Base-by-base conservation (phyloP, 2,797 vertebrate genomes). In the Smutsia temminckii region DNA sequence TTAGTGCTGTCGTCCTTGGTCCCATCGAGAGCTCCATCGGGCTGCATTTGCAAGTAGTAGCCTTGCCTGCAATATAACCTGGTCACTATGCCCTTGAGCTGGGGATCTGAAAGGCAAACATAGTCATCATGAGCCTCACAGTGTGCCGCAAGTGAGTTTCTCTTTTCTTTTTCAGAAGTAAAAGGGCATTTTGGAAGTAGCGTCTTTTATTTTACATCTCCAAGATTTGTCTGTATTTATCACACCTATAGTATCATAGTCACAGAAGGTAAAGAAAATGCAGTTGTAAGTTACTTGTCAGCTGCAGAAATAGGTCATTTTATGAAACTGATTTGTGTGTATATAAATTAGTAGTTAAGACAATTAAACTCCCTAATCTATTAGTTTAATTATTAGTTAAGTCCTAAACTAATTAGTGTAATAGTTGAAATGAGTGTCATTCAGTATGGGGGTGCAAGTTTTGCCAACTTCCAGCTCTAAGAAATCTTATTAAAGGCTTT, bases 81-180 rank as follows among this genome's bases (percentile, higher is more conserved):
- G 99, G 99, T 99, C 99, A 99, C 99, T 99, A 99, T 99, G 98
- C 99, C 99, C 99, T 99, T 99, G 99, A 99, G 99, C 99, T 99
- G 99, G 99, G 99, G 99, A 99, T 99, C 99, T 99, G 99, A 97
- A 99, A 98, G 97, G 98, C 98, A 98, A 98, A 98, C 97, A 98
- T 94, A 98, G 97, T 98, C 96, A 91, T 97, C 97, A 98, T 98
- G 97, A 98, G 98, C 97, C 96, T 98, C 97, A 97, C 94, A 97
- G 85, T 42, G n/a, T 68, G 92, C 87, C 89, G 97, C 95, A 90
- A 27, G 0, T 91, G 3, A 40, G 17, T n/a, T 86, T 66, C 3
- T 90, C 68, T 42, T 90, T 71, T 92, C 75, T 92, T 61, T 90
- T 66, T 75, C 96, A 95, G 68, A 94, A 95, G 68, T 85, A 96